A percentile compares a stretch with the other conserved stretches of the same genome.
Conservation (phyloP, 2,888 invertebrate genomes). For the Unio delphinus region DNA sequence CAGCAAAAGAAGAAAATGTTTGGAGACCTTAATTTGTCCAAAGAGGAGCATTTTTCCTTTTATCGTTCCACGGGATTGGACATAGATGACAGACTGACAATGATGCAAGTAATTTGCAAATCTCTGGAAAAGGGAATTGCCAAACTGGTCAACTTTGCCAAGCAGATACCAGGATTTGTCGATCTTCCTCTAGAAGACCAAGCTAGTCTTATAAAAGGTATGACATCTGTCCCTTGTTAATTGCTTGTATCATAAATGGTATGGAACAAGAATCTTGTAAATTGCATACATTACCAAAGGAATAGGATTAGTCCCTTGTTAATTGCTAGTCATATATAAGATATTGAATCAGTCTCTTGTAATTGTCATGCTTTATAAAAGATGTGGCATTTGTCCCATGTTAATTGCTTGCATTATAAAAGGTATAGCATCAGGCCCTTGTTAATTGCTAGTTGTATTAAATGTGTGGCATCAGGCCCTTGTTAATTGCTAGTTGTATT, state of each 20-base stretch:
- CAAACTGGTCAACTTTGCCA: constrained; percentile 63
- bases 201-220: constrained; percentile 65
- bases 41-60: constrained; percentile 59
- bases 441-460: too few relatives aligned
- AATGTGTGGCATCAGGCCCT: too few relatives aligned
- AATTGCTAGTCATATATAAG: too few relatives aligned
- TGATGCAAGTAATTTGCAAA: constrained; percentile 52
- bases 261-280: too few relatives aligned
- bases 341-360: too few relatives aligned
- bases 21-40: constrained; percentile 52
- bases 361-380: too few relatives aligned
- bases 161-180: constrained; percentile 65
- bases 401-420: too few relatives aligned
- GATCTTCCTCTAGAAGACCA: constrained; percentile 63
- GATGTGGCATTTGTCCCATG: too few relatives aligned
- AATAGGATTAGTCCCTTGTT: too few relatives aligned
- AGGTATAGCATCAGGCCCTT: too few relatives aligned
- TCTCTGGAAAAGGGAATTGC: constrained; percentile 61
- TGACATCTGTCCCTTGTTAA: constrained; percentile 6
- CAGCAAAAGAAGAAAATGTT: constrained; percentile 50
- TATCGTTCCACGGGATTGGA: constrained; percentile 63
- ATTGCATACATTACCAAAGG: too few relatives aligned
- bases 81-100: constrained; percentile 56
- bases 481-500: too few relatives aligned
- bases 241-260: background rate